Base-by-base conservation (phyloP, 2,888 invertebrate genomes). In the Pseudococcus longispinus region DNA sequence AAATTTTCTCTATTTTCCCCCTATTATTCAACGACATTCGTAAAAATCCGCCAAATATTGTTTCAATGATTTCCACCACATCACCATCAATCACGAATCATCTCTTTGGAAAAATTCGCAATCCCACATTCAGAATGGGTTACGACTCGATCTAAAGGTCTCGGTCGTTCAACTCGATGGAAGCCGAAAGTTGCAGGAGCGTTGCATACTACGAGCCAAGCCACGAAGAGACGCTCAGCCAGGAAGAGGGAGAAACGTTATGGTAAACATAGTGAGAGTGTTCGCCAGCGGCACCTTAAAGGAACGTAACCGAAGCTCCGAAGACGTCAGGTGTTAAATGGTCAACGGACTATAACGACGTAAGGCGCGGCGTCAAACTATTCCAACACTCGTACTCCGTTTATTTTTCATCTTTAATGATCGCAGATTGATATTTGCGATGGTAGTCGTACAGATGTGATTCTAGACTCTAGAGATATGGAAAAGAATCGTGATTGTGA, bases 401-500 rank as follows among this genome's bases (percentile, higher is more conserved):
- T 77, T 55, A n/a, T 55, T 55, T 20, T 55, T 55, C 18, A n/a
- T 55, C n/a, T 55, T n/a, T 51, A 37, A 37, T 37, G 8, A 37
- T 84, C 65, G 15, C 23, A 82, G 42, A 60, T 55, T 37, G 84
- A 15, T 86, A 29, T 86, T 86, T 44, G 86, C 86, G 26, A 51
- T 32, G 32, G 18, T 23, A n/a, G 51, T 60, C 23, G 60, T 60
- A 23, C 20, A 6, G 23, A 20, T 37, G 37, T 37, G 37, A 37
- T 37, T 37, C 37, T 37, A 37, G 60, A 60, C 60, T 60, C 9
- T 23, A 5, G 23, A 60, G 23, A 8, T 60, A 60, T 60, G 60
- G 60, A 60, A 80, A 29, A 80, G 37, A 80, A 86, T 86, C 77
- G 80, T 77, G 80, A 51, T 77, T 86, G 74, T 46, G 74, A 74